Conservation (phyloP, 2,888 invertebrate species). For the Danaus chrysippus region DNA sequence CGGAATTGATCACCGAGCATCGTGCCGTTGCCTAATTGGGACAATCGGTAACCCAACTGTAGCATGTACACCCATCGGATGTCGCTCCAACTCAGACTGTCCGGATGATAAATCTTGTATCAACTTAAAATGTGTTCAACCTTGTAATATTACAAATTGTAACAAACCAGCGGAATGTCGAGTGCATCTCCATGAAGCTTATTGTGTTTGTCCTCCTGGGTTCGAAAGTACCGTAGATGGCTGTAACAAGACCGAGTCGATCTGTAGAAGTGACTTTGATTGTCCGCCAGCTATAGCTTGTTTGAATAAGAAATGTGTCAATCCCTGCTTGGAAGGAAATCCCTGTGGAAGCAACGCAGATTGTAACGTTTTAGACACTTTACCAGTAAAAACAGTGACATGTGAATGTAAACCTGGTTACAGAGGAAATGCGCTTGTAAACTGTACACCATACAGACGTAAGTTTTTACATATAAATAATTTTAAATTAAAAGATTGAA, state of each 20-base stretch:
- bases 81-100: slow-evolving; percentile 89
- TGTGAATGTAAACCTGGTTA: slow-evolving; percentile 93
- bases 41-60: slow-evolving; percentile 89
- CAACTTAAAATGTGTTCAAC: slow-evolving; percentile 87
- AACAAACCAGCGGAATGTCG: slow-evolving; percentile 86
- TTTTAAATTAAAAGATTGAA: background rate
- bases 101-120: slow-evolving; percentile 89
- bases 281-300: slow-evolving; percentile 92
- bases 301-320: slow-evolving; percentile 88
- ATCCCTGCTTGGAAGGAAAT: slow-evolving; percentile 87
- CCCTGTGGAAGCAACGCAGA: slow-evolving; percentile 91
- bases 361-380: slow-evolving; percentile 88
- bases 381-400: slow-evolving; percentile 91
- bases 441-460: slow-evolving; percentile 86
- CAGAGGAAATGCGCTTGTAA: slow-evolving; percentile 90
- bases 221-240: slow-evolving; percentile 82
- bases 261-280: slow-evolving; percentile 88
- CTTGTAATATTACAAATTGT: slow-evolving; percentile 86
- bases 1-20: slow-evolving; percentile 87
- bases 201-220: slow-evolving; percentile 90
- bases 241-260: slow-evolving; percentile 80
- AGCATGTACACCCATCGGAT: slow-evolving; percentile 88
- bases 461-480: slow-evolving; percentile 52
- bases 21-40: slow-evolving; percentile 91
- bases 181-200: slow-evolving; percentile 86